Conservation (phyloP, 2,113 vertebrate species). For the Penelope pileata region DNA sequence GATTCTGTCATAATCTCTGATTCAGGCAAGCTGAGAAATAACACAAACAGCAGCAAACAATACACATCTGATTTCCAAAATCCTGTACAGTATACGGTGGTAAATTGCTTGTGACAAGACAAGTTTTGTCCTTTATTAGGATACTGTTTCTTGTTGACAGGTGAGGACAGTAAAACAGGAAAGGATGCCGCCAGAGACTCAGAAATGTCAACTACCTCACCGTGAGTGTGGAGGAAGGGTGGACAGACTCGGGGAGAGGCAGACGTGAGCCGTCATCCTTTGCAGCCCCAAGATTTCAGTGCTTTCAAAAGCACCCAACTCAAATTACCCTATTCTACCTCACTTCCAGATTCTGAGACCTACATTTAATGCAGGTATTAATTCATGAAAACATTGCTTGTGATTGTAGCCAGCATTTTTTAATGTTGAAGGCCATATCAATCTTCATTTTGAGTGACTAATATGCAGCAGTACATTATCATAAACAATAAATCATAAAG, state of each 20-base stretch:
- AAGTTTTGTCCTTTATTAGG: constrained; percentile 42
- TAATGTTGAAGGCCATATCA: not conserved
- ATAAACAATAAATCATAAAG: constrained; percentile 39
- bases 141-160: constrained; percentile 60
- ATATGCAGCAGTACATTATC: not conserved
- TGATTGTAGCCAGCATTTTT: constrained; percentile 4
- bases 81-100: not conserved
- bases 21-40: not conserved
- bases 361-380: not conserved
- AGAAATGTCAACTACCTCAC: not conserved
- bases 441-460: constrained; percentile 51
- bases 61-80: constrained; percentile 25
- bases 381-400: constrained; percentile 9
- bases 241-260: not conserved
- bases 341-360: not conserved
- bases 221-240: not conserved
- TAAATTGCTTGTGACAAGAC: constrained; percentile 45
- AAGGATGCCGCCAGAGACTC: constrained; percentile 15
- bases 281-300: not conserved
- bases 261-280: not conserved
- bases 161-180: constrained; percentile 53
- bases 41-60: constrained; percentile 3
- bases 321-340: not conserved
- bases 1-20: constrained; percentile 6
- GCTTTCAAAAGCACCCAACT: not conserved